Base-by-base conservation (phyloP, 2,888 invertebrate species). In the Bugula neritina region DNA sequence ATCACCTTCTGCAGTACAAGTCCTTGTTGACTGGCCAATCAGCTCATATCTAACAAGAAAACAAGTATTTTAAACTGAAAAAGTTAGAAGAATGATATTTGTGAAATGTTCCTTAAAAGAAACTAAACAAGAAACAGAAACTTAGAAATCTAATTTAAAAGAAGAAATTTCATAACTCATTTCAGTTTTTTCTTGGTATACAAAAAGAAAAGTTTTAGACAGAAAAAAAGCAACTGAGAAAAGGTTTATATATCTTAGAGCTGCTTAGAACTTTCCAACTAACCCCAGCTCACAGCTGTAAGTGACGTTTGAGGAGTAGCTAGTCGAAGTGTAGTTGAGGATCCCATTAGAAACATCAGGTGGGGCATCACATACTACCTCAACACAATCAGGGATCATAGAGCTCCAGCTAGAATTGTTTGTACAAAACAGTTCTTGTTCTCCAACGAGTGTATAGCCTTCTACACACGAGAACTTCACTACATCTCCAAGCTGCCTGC, bases 1-100 rank as follows among this genome's bases (percentile, higher is more conserved):
- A 5, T 85, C 86, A 0, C 89, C 90, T 79, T 89, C 87, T 73
- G 86, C 87, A 74, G 87, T 87, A 78, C 90, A 90, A 13, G 90
- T 84, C 72, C 90, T 83, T 69, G 90, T 87, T 76, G 84, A 84
- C 75, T 84, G 85, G 13, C 81, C 89, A 79, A 76, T 80, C 77
- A 78, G 85, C 77, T 80, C 86, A 80, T 88, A 90, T 0, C 90
- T 63, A n/a, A 25, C 3, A 25, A 25, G 21, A 52, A 17, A 52
- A 52, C 21, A 17, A 52, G 21, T 52, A 52, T 17, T 52, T 52
- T 52, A 17, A 21, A 21, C 52, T 52, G n/a, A n/a, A n/a, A n/a
- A n/a, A n/a, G n/a, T n/a, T n/a, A n/a, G n/a, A n/a, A n/a, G n/a
- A n/a, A n/a, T n/a, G n/a, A n/a, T n/a, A n/a, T n/a, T n/a, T n/a